Base-by-base conservation (phyloP, 2,113 vertebrate genomes). In the Holacanthus passer region DNA sequence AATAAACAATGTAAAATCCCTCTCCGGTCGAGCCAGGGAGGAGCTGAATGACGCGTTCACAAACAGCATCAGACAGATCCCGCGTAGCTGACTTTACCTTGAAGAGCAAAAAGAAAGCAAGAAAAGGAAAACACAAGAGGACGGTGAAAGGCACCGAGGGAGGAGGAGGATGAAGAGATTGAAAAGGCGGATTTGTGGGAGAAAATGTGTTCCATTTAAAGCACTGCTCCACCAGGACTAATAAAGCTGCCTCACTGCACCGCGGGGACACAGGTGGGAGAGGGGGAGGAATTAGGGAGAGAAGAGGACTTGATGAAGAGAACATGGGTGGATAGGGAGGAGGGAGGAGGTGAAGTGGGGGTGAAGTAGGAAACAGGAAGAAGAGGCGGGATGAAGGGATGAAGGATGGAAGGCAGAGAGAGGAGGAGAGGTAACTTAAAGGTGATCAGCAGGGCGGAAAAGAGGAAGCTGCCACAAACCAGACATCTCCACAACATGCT, bases 181-280 rank as follows among this genome's bases (percentile, higher is more conserved):
- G 39, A 48, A 73, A 27, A 1, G 7, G 39, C 3, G 7, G 73
- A 65, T 83, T 41, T 37, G 59, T 60, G 56, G 8, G 24, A 4
- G 22, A 63, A 74, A 76, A 56, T 31, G 52, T 47, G 50, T 27
- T 29, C 27, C 43, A 20, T 48, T 65, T 53, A 35, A 62, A 58
- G 47, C 8, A 64, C 22, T 22, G 65, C 65, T 65, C 73, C 62
- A 1, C 20, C 0, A 69, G 74, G 70, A 79, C 47, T 37, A 66
- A 73, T 82, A 50, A 63, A 64, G 55, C 76, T 80, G 70, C 70
- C 67, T 0, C 55, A 66, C 60, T 58, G 53, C 59, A 63, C 56
- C 32, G 7, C 48, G 7, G 76, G 79, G 71, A 60, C 39, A 37
- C 20, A 78, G 69, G 47, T 69, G 77, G 41, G 73, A 50, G 43